Conservation (phyloP, 2,113 vertebrate species). For the Cavia porcellus region DNA sequence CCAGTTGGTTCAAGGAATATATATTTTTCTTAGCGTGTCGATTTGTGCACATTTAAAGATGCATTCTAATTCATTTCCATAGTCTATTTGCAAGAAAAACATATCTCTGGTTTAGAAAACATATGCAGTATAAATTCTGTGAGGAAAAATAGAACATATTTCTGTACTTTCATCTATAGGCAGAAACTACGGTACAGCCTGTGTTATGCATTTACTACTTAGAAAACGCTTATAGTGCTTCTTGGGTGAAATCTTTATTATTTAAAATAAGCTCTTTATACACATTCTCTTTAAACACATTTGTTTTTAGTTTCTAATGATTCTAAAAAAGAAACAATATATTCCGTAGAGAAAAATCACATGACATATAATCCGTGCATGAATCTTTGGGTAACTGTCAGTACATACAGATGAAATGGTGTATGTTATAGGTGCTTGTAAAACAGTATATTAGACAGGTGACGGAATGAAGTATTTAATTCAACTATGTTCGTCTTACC, state of each 20-base stretch:
- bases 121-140: conserved; percentile 2
- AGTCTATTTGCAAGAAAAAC: conserved; percentile 3
- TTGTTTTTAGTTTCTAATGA: conserved; percentile 38
- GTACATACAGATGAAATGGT: not conserved
- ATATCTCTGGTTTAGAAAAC: conserved; percentile 48
- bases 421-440: not conserved
- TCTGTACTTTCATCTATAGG: not conserved
- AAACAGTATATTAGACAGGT: not conserved
- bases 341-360: not conserved
- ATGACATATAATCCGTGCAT: not conserved
- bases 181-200: not conserved
- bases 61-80: conserved; percentile 23
- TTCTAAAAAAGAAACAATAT: not conserved
- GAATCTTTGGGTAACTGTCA: not conserved
- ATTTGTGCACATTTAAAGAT: conserved; percentile 29
- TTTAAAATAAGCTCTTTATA: conserved; percentile 42
- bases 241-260: conserved; percentile 3
- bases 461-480: not conserved
- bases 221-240: not conserved
- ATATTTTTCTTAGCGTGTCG: conserved; percentile 29
- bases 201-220: not conserved
- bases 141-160: conserved; percentile 1
- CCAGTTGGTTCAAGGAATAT: not conserved
- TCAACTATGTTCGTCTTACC: not conserved
- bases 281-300: not conserved